Conservation (phyloP, 1,140 invertebrate species). For the Drosophila orosa region DNA sequence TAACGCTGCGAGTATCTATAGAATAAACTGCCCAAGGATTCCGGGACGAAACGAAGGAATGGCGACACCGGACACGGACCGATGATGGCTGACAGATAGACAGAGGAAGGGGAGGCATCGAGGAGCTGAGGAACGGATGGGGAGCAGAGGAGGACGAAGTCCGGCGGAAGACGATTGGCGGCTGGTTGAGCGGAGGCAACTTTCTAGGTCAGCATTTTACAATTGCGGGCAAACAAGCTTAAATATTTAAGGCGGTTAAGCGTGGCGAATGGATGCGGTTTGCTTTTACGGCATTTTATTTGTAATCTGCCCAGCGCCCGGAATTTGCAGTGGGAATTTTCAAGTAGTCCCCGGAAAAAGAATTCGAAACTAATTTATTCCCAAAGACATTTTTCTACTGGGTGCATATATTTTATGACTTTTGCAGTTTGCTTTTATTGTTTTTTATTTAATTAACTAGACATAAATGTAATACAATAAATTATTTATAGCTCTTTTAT, state of each 20-base stretch:
- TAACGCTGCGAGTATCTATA: constrained; percentile 34
- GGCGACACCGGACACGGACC: constrained; percentile 16
- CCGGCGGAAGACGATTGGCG: constrained; percentile 37
- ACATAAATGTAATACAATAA: no score
- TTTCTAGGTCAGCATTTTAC: constrained; percentile 58
- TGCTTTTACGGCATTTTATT: constrained; percentile 46
- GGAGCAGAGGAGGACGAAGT: constrained; percentile 4
- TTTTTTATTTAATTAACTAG: not conserved
- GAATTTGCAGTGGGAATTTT: constrained; percentile 19
- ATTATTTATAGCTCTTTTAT: not conserved
- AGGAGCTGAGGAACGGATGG: not conserved
- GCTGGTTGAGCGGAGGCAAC: constrained; percentile 26
- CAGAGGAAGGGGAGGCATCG: no score
- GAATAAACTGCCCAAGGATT: constrained; percentile 10
- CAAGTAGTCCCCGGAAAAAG: constrained; percentile 4
- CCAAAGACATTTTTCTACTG: not conserved
- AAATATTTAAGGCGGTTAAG: constrained; percentile 56
- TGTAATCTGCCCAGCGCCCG: constrained; percentile 18
- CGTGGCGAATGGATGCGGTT: constrained; percentile 25
- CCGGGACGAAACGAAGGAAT: not conserved
- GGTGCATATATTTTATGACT: not conserved
- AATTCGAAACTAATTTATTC: constrained; percentile 13
- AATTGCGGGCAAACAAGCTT: constrained; percentile 49
- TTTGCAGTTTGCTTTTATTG: not conserved
- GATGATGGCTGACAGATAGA: constrained; percentile 37